Base-by-base conservation (phyloP, 2,888 invertebrate genomes). In the Dynastes grantii region DNA sequence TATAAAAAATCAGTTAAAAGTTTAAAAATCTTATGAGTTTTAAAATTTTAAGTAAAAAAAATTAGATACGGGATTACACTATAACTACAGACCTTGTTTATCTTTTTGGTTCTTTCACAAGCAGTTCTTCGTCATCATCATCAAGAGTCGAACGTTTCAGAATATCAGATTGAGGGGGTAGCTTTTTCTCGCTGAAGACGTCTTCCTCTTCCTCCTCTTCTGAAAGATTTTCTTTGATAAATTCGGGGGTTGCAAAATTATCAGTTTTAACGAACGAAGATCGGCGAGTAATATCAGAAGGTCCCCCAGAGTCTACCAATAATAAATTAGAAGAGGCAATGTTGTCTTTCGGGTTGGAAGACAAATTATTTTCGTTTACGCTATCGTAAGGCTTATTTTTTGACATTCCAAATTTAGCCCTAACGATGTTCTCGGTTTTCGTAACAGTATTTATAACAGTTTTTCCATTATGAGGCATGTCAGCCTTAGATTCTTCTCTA, bases 111-210 rank as follows among this genome's bases (percentile, higher is more conserved):
- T 55, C 32, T 53, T 73, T 16, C 22, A 11, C 73, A 0, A 73
- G 58, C 13, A 73, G 9, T 4, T 73, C 73, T 73, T 86, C 87
- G 49, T 86, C 86, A 76, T 85, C 83, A 75, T 85, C 67, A 27
- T 49, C 85, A 67, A 86, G 85, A 16, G 86, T 79, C 6, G 84
- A 84, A 78, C 83, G 84, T 45, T 84, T 85, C 13, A 79, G 65
- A 58, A 81, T 77, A 65, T 65, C 78, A 6, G 81, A 78, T 58
- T 80, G 80, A 16, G 81, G 81, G 2, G 81, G 81, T 27, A 82
- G 67, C 51, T 83, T 83, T 22, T 81, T 81, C 13, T 79, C 65
- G 75, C 82, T 83, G 75, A 83, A 83, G 16, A 84, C 81, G 65
- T 82, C 83, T 58, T 82, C 82, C 76, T 88, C 87, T 49, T 83